A percentile compares a stretch with the other conserved stretches of the same genome.
These are phyloP conservation scores for Dryobotodes eremita DNA, from an alignment of 2,888 invertebrate species.

Conservation along the genomic window DNA sequence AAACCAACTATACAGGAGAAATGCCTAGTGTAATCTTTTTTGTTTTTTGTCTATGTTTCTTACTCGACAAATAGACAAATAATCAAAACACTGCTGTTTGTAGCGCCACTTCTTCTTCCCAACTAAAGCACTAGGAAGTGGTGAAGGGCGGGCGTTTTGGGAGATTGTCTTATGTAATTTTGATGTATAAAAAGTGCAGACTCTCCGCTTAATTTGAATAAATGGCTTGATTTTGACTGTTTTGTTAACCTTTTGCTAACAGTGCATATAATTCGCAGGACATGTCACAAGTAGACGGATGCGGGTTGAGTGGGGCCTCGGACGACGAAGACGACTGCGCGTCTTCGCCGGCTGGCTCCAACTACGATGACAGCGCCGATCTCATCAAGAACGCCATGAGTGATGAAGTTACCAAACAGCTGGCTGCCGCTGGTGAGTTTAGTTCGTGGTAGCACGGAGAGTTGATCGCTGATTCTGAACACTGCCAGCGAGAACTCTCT, in stretches of 20 bases:
- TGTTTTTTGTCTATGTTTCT: not conserved
- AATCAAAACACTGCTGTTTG: not conserved
- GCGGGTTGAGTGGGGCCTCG: conserved; percentile 91
- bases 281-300: conserved; percentile 89
- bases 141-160: too few relatives aligned
- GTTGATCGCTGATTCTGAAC: not conserved
- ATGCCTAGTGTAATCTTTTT: too few relatives aligned
- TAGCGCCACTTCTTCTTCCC: too few relatives aligned
- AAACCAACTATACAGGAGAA: not conserved
- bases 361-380: conserved; percentile 95
- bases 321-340: conserved; percentile 96
- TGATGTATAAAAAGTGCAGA: too few relatives aligned
- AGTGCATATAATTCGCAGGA: conserved; percentile 73
- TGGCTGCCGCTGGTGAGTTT: conserved; percentile 97
- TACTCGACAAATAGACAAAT: not conserved
- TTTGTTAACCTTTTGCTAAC: not conserved
- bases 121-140: too few relatives aligned
- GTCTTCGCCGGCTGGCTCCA: conserved; percentile 95
- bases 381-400: conserved; percentile 96
- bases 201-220: too few relatives aligned
- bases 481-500: not conserved
- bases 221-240: too few relatives aligned
- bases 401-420: conserved; percentile 98
- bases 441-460: not conserved
- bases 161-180: too few relatives aligned